Evolutionary conservation across 2,888 invertebrate species (phyloP).

Genomic region (Podabrus alpinus): DNA sequence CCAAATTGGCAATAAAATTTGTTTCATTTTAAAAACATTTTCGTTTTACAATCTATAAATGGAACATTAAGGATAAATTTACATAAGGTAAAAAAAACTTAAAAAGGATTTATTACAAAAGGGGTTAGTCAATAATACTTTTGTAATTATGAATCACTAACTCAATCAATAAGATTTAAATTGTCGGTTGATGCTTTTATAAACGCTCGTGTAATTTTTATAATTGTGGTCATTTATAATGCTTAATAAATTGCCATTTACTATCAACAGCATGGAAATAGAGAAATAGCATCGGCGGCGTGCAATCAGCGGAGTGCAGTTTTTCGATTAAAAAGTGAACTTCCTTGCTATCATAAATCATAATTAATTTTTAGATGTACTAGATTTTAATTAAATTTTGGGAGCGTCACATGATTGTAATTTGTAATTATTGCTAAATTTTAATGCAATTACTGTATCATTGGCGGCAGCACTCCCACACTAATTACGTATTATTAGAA

Average conservation of each 20-base stretch:
- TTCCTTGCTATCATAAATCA: neutral
- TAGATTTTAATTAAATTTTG: neutral
- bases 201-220: neutral
- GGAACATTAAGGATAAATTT: neutral
- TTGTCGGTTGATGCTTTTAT: neutral
- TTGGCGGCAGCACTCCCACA: neutral
- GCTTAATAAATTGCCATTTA: neutral
- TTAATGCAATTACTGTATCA: neutral
- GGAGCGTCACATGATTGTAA: neutral
- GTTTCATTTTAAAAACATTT: conserved; percentile 29
- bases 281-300: too few species aligned
- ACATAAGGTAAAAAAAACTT: neutral
- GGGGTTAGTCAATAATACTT: neutral
- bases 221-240: neutral
- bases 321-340: neutral
- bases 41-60: conserved; percentile 11
- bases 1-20: conserved; percentile 23
- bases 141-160: neutral
- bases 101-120: neutral
- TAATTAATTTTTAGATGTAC: neutral
- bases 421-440: neutral
- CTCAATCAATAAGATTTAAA: neutral
- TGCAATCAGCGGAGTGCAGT: neutral
- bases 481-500: neutral
- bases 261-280: neutral